Conservation (phyloP, 2,113 vertebrate genomes). For the Bufo gargarizans region DNA sequence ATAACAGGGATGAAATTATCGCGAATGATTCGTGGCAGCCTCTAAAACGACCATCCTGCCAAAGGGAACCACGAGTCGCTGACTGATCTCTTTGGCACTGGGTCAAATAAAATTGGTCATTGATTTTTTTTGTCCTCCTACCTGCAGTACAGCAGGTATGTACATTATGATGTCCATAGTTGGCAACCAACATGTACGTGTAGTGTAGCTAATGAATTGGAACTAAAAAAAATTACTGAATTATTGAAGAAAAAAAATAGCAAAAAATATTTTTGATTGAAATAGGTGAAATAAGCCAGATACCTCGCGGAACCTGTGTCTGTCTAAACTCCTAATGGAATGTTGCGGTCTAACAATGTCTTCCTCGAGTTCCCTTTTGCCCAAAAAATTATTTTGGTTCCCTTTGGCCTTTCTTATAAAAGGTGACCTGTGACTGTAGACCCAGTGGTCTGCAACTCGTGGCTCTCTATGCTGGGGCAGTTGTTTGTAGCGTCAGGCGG, state of each 20-base stretch:
- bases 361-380: slow-evolving; percentile 81
- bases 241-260: slow-evolving; percentile 34
- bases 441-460: background rate
- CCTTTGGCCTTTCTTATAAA: slow-evolving; percentile 14
- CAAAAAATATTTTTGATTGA: slow-evolving; percentile 69
- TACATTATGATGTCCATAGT: slow-evolving; percentile 62
- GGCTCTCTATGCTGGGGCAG: background rate
- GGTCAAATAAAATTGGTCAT: background rate
- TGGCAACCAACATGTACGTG: slow-evolving; percentile 57
- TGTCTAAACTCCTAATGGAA: slow-evolving; percentile 67
- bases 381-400: slow-evolving; percentile 73
- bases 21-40: slow-evolving; percentile 64
- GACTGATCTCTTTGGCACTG: background rate
- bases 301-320: slow-evolving; percentile 71
- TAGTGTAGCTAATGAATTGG: slow-evolving; percentile 56
- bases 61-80: slow-evolving; percentile 16
- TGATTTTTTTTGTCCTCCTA: slow-evolving; percentile 18
- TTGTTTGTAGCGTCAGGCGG: background rate
- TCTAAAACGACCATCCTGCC: slow-evolving; percentile 58
- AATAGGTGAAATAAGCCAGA: slow-evolving; percentile 61
- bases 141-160: background rate
- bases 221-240: background rate
- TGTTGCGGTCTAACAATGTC: slow-evolving; percentile 73
- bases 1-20: slow-evolving; percentile 60
- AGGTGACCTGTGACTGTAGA: background rate